Evolutionary conservation across 2,113 vertebrate species (phyloP), one percentile per base, ranked within the genome.

Genomic region (Mungos mungo): DNA sequence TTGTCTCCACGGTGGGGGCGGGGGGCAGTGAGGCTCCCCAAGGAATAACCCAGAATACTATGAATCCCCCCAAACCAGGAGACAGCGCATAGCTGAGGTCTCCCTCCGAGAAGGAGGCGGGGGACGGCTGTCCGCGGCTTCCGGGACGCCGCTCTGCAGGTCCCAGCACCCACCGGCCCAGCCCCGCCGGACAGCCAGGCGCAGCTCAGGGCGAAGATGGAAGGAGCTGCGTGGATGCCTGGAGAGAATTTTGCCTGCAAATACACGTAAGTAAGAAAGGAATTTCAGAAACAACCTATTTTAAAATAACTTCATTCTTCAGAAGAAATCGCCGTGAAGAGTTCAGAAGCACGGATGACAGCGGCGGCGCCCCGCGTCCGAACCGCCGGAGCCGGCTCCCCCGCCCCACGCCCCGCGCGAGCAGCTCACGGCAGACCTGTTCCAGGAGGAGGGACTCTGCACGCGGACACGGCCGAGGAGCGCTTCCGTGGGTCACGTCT

Each of bases 381-480:
- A 27, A 23, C 6, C 1, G 0, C 23, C 1, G 2, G 15, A 11
- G 5, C 3, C 27, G 2, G 54, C 5, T n/a, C n/a, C 1, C 0
- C 38, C 38, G 3, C 0, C 0, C 1, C 0, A 7, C 0, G 2
- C 1, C 72, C 66, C 5, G 41, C 41, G 18, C 15, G 6, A 6
- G 0, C 21, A 11, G 18, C 12, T 13, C 35, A 2, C 35, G 45
- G 38, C 47, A 69, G 19, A 31, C 1, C 38, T 29, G 31, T 2
- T 9, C 1, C 1, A 7, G 29, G 71, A 6, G 25, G 54, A 74
- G 41, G 1, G 23, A 23, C 54, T 1, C 9, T 0, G 5, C 3
- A 1, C 27, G 1, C 5, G 0, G 10, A 29, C 10, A 11, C 0
- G 2, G n/a, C 60, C 31, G 15, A 29, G 50, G 15, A 45, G 54